Base-by-base conservation (phyloP, 2,797 vertebrate genomes). In the Pangasius macronema region DNA sequence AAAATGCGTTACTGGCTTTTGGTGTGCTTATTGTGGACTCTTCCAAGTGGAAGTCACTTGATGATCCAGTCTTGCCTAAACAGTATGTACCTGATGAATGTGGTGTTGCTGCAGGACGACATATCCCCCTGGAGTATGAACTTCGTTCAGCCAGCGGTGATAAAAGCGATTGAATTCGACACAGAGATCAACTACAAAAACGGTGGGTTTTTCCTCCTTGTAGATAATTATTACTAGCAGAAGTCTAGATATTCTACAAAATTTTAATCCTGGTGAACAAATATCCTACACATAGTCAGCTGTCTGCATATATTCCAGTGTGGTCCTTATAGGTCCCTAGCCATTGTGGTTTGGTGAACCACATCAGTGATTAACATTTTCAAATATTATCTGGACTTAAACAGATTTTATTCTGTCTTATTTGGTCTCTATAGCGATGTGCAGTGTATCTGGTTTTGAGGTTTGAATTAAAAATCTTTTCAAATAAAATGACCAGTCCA, bases 21-120 rank as follows among this genome's bases (percentile, higher is more conserved):
- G 77, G 16, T 55, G 59, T 88, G 76, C 77, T 46, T 88, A 22
- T 87, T 86, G 24, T 88, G 80, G 85, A 30, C 55, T 33, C 42
- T 87, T 6, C 20, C 75, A 36, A 83, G 65, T 70, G 55, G 76
- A 87, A 33, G 30, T 83, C 9, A 87, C 30, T 39, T 65, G 5
- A 53, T 84, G 53, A 36, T 55, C 59, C 61, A 75, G 6, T 76
- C 89, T 75, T 95, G 95, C 88, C 46, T 92, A 49, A 59, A 93
- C 0, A 92, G 91, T 55, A 87, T 0, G 30, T 95, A 94, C 0
- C 90, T 91, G 59, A 95, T 99, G 89, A 98, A 96, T 3, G 97
- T 99, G 88, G 95, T 99, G 90, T 94, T 98, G 89, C 93, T 98
- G 93, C 93, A 97, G 68, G 97, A 97, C 73, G 90, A 93, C 0